Evolutionary conservation across 1,140 invertebrate genomes (phyloP), one percentile per base, ranked within the genome.

Genomic region (Mesaphorura yosii): DNA sequence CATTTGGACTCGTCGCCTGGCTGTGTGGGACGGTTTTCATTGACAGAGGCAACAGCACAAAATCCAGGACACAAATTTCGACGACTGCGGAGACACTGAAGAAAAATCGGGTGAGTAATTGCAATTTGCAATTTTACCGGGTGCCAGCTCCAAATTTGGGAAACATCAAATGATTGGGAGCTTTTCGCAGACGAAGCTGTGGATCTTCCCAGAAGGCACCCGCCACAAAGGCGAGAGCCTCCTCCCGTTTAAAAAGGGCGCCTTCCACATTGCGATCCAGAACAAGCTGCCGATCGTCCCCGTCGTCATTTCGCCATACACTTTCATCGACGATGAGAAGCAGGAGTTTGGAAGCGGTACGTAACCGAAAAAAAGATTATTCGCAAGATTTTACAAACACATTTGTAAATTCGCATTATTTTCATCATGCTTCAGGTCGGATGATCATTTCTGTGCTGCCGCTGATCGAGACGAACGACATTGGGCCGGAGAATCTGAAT

Each of bases 1-100:
- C 90, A 0, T 91, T 95, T 70, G 92, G 91, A 1, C 67, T 92
- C 7, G 83, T 82, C 1, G 81, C 86, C 25, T 93, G 88, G 79
- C 71, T 95, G 6, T 84, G 81, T 58, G 91, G 90, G 3, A 76
- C 89, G 4, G 82, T 94, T 29, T 95, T 92, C 67, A 91, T 95
- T 55, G 86, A 94, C 67, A 76, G 90, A 54, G 78, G 83, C 62
- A 84, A 86, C 58, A 81, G 81, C 19, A 82, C 86, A 60, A 81
- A 84, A 66, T 87, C 89, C 0, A 77, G 82, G 44, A 73, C 76
- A 37, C 81, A 82, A 12, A 76, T 95, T 25, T 84, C 88, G 62
- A 75, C 77, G 51, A 81, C 87, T 6, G 82, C 83, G 69, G 69
- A 84, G 62, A 74, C 78, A 62, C 78, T 88, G 47, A 82, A 82